Evolutionary conservation across 2,113 vertebrate genomes (phyloP), one percentile per base, ranked within the genome.

Genomic region (Strix aluco): DNA sequence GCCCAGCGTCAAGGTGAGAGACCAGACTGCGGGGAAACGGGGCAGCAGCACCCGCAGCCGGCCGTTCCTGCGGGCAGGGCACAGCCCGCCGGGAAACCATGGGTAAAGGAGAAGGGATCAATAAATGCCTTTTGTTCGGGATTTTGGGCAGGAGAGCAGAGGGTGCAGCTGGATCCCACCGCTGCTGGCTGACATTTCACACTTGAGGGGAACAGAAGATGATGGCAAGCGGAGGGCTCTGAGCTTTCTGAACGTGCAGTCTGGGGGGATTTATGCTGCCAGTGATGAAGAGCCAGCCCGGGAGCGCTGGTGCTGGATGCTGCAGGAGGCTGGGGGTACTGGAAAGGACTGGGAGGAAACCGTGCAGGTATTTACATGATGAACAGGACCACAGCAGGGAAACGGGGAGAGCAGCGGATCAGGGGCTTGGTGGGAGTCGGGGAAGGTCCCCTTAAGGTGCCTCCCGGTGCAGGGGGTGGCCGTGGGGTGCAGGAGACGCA

Each of bases 381-480:
- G 49, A 61, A 22, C 47, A n/a, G 44, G 47, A 29, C 36, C 36
- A 27, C 25, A 47, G 21, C 47, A 26, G 77, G 52, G 18, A 30
- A 49, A 46, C 5, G 6, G 46, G 32, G 30, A 55, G 27, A 40
- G 32, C n/a, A 25, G 44, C 10, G 17, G 65, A 44, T 7, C 2
- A 2, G 55, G 9, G 40, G 49, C 25, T 57, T 3, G 4, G 8
- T 44, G 42, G 11, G 59, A 17, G 36, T 6, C 17, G 21, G 49
- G 27, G 11, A 63, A 59, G 23, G 49, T 61, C 9, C 11, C 15
- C 32, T 4, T 1, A 1, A 7, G 19, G 13, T 63, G n/a, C 16
- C 9, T 15, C 46, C 26, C 0, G 2, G 32, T 11, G 55, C 1
- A 0, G 66, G 46, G 58, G n/a, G 72, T 0, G 5, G 38, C 34